Evolutionary conservation across 2,888 invertebrate species (phyloP).

Genomic region (Noctua fimbriata): DNA sequence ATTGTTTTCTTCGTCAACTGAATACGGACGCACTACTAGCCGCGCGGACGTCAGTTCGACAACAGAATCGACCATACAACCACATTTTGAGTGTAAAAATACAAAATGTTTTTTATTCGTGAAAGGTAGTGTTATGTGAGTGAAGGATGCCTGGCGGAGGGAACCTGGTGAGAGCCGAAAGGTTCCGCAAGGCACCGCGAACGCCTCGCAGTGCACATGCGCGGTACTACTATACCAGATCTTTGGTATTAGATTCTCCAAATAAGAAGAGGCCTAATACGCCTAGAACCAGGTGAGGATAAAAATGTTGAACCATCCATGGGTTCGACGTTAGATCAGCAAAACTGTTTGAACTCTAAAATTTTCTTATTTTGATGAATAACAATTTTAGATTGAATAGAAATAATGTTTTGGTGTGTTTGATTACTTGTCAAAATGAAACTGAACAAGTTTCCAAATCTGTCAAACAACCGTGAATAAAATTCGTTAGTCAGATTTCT

Average conservation of each 20-base stretch:
- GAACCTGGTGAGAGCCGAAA: slow-evolving; percentile 77
- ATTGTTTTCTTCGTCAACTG: slow-evolving; percentile 84
- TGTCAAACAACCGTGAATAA: slow-evolving; percentile 1
- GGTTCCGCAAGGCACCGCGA: slow-evolving; percentile 81
- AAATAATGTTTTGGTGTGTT: background rate
- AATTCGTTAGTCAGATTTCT: slow-evolving; percentile 1
- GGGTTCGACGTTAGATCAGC: too few species aligned
- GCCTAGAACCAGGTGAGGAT: slow-evolving; percentile 76
- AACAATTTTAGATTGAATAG: background rate
- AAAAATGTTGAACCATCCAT: background rate
- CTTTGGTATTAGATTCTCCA: slow-evolving; percentile 76
- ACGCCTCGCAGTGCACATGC: slow-evolving; percentile 79
- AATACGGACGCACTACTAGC: slow-evolving; percentile 72
- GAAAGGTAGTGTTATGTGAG: slow-evolving; percentile 75
- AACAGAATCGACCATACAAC: slow-evolving; percentile 62
- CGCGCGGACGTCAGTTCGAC: slow-evolving; percentile 75
- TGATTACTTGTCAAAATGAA: background rate
- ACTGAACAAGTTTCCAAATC: background rate
- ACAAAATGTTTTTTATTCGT: slow-evolving; percentile 63
- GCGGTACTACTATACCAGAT: slow-evolving; percentile 83
- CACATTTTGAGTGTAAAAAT: slow-evolving; percentile 50
- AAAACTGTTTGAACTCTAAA: background rate
- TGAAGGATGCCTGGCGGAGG: slow-evolving; percentile 81
- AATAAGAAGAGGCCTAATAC: slow-evolving; percentile 66
- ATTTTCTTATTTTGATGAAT: background rate